Base-by-base conservation (phyloP, 2,113 vertebrate species). In the Dromiciops gliroides region DNA sequence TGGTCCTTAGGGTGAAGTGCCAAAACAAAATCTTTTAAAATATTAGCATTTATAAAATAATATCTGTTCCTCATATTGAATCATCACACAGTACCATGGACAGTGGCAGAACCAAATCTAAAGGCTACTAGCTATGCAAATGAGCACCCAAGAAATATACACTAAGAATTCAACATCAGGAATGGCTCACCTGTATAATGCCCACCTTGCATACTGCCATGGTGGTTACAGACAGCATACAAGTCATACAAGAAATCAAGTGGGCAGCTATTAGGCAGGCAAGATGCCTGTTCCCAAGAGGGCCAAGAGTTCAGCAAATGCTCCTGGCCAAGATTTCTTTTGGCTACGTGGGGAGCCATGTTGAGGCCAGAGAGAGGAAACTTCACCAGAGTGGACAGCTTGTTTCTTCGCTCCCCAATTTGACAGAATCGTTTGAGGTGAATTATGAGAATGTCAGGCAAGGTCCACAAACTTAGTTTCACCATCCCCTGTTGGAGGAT, bases 361-460 rank as follows among this genome's bases (percentile, higher is more conserved):
- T 99, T 98, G n/a, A 99, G 98, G 8, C 99, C 99, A 0, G 95
- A 93, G 51, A 99, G 98, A 0, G 99, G 99, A 96, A 99, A 99
- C 89, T 97, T 98, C 67, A 99, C 99, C n/a, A 99, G 98, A 0
- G 99, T 99, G 97, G 99, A 99, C 67, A 99, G 99, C 96, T 99
- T 99, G 98, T 99, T 99, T 93, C 99, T 98, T 1, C 98, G 98
- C 97, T 99, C 99, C 0, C 99, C 99, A 89, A 99, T 99, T 97
- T 99, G 99, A 22, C 99, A 98, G 97, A 99, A 99, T 90, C 99
- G 99, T 97, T 99, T 99, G 48, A 99, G 99, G 97, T 99, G 99
- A 95, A 99, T 99, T 98, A 99, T 99, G 95, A 99, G 99, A 98
- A 99, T 99, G 98, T 99, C 99, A 0, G 99, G 99, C 52, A 99